Base-by-base conservation (phyloP, 2,113 vertebrate genomes). In the Thamnaconus septentrionalis region DNA sequence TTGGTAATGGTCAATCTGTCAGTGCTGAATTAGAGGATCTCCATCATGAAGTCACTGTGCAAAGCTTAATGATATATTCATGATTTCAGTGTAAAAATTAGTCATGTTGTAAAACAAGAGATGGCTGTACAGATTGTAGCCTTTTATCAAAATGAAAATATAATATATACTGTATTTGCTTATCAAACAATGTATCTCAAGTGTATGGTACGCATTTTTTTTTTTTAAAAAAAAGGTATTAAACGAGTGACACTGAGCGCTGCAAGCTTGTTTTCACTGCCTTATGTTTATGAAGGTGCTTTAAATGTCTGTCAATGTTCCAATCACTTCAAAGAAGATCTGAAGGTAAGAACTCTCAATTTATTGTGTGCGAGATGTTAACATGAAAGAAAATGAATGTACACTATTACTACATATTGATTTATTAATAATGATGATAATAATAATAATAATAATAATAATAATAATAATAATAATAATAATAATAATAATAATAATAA, bases 151-250 rank as follows among this genome's bases (percentile, higher is more conserved):
- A 83, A 82, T 81, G 59, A 88, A 92, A 90, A 63, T 83, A 89
- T 92, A 93, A 93, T 93, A 92, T 92, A 92, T 88, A 31, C 18
- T 31, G 18, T 31, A 91, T 91, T 91, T 91, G 79, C 82, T 87
- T 81, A 76, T 59, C 63, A 83, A 83, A 80, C 78, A 75, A 82
- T 90, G 82, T 91, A 91, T 87, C 80, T 76, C 65, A 60, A 76
- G 74, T 86, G 66, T 86, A 89, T 87, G 87, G 89, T 92, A 90
- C 88, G 78, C 84, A 87, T 64, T 45, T 45, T 45, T 1, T 45
- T 45, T 45, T 45, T 45, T 45, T 45, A 45, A 45, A 85, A 79
- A 45, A 45, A 85, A 79, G 53, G 56, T 78, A 91, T 83, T 88
- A 90, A 91, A 86, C 71, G 72, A 86, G 68, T 74, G 78, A 84